Evolutionary conservation across 2,113 vertebrate species (phyloP), one percentile per base, ranked within the genome.

Genomic region (Anhinga rufa): DNA sequence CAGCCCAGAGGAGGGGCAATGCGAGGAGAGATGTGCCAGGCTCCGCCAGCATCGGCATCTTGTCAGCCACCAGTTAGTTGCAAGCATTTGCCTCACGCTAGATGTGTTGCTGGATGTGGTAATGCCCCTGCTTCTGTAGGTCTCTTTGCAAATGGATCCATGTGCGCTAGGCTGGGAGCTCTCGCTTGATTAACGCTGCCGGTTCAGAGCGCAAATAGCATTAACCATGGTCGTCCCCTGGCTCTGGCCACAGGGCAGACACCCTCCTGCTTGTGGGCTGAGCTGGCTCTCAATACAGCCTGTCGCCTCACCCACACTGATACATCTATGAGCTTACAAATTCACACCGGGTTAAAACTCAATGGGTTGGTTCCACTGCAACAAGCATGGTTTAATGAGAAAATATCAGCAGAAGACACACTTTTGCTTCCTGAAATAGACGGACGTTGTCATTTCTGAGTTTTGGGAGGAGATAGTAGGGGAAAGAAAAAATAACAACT

Each of bases 221-320:
- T 3, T 24, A 60, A 13, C 10, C 49, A 22, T 11, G 3, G 72
- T 21, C 22, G 3, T 80, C 32, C 55, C 19, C 42, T 10, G 74
- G 91, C 86, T 24, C 82, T 46, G 72, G 85, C 70, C 94, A 26
- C 20, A 75, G 91, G 89, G 85, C 90, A 95, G 87, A 18, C 76
- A 58, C n/a, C 51, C 60, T 81, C 48, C 84, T 87, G 92, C 82
- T 42, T 4, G 17, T 34, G 85, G 74, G 87, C 84, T 86, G 68
- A 88, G 92, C 83, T 70, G 82, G 64, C 86, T 95, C 71, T n/a
- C 14, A 5, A 2, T 6, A 28, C 85, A 54, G 92, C 87, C 92
- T 40, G 52, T 62, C 29, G 25, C 93, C 92, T 95, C 95, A 9
- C 76, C 92, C 96, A 62, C 31, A 1, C 90, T 28, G 85, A 92